phyloP scores from a whole-genome alignment of 2,113 vertebrate genomes.

The Heteronetta atricapilla region DNA sequence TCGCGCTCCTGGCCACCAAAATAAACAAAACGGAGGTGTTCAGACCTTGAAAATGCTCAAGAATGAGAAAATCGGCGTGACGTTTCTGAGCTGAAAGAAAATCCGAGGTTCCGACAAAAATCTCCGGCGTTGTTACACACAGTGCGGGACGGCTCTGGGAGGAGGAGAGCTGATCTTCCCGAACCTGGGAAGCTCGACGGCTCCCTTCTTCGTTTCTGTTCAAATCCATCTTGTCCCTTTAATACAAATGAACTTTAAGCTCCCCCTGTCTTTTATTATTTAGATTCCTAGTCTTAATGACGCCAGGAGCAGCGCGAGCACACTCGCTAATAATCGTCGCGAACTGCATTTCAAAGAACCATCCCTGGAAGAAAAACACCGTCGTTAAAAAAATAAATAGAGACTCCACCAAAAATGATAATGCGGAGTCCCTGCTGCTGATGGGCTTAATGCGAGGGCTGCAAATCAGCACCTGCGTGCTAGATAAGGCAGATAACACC shows the following conservation, averaged over 20 bases:
- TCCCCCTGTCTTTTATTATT: slow-evolving; percentile 67
- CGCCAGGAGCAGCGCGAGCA: slow-evolving; percentile 65
- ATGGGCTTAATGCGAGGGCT: slow-evolving; percentile 54
- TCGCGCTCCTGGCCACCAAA: neutral
- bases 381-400: slow-evolving; percentile 45
- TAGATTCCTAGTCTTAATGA: slow-evolving; percentile 69
- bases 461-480: slow-evolving; percentile 64
- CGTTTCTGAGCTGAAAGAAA: neutral
- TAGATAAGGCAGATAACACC: slow-evolving; percentile 54
- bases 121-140: neutral
- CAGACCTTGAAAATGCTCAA: neutral
- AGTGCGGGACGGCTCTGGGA: neutral
- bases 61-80: neutral
- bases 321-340: slow-evolving; percentile 64
- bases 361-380: slow-evolving; percentile 57
- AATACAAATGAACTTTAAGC: slow-evolving; percentile 64
- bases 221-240: slow-evolving; percentile 55
- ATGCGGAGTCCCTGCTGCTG: slow-evolving; percentile 72
- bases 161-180: neutral
- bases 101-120: neutral
- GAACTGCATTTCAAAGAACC: slow-evolving; percentile 73
- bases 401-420: slow-evolving; percentile 81
- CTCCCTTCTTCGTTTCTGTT: slow-evolving; percentile 2
- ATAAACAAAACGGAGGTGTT: neutral
- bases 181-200: neutral